A percentile compares a stretch with the other conserved stretches of the same genome.
Evolutionary conservation across 2,888 invertebrate species (phyloP).

Genomic region (Nezara viridula): DNA sequence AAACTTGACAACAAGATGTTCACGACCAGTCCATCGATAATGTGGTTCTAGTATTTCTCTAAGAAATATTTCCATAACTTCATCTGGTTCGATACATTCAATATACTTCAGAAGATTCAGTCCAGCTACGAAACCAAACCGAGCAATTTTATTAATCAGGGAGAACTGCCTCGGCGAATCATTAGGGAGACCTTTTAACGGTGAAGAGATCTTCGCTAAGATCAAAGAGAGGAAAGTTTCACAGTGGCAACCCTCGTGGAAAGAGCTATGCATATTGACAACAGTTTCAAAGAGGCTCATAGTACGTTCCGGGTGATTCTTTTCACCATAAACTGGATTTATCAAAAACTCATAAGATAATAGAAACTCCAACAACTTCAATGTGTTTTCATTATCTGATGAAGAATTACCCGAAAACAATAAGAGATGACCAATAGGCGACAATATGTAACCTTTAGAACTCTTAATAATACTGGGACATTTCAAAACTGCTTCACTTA

Average conservation of each 20-base stretch:
- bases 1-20: neutral
- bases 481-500: conserved; percentile 60
- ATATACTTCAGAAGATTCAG: conserved; percentile 35
- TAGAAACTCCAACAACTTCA: conserved; percentile 59
- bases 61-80: conserved; percentile 1
- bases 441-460: conserved; percentile 55
- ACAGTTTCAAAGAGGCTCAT: conserved; percentile 56
- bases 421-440: conserved; percentile 60
- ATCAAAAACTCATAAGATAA: conserved; percentile 58
- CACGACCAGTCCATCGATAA: neutral
- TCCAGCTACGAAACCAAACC: neutral
- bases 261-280: conserved; percentile 51
- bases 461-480: conserved; percentile 60
- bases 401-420: neutral
- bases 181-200: neutral
- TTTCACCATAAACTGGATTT: conserved; percentile 52
- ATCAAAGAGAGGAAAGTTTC: conserved; percentile 55
- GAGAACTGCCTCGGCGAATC: neutral
- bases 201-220: conserved; percentile 55
- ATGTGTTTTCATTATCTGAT: conserved; percentile 39
- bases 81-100: conserved; percentile 20
- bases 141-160: neutral
- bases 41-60: neutral
- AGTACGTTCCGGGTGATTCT: neutral
- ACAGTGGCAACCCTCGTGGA: conserved; percentile 58